phyloP scores from a whole-genome alignment of 2,888 invertebrate genomes.

The Erebia aethiops region DNA sequence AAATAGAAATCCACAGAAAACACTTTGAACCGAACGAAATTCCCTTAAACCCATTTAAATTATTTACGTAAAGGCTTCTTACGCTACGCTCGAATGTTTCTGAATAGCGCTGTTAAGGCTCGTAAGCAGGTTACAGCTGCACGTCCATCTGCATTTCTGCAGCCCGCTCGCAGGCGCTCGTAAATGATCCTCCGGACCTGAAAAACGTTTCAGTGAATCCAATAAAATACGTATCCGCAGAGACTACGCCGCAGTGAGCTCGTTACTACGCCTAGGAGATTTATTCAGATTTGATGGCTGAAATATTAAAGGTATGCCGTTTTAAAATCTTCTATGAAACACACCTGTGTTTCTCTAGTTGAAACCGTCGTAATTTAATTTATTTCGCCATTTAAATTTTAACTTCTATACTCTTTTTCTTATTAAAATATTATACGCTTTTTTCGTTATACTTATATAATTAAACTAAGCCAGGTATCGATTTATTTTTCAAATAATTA shows the following conservation, averaged over 20 bases:
- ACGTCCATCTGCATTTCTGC: constrained; percentile 80
- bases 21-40: background rate
- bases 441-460: too few species aligned
- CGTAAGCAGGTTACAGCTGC: constrained; percentile 46
- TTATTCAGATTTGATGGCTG: constrained; percentile 82
- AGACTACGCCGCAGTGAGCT: constrained; percentile 81
- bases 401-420: too few species aligned
- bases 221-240: constrained; percentile 83
- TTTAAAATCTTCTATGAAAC: constrained; percentile 77
- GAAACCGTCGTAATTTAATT: constrained; percentile 6
- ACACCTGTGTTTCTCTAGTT: constrained; percentile 50
- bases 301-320: constrained; percentile 80
- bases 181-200: constrained; percentile 82
- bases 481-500: too few species aligned
- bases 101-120: constrained; percentile 36
- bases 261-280: constrained; percentile 82
- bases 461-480: too few species aligned
- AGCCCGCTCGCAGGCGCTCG: constrained; percentile 76
- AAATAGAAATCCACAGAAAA: background rate
- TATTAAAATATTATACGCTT: too few species aligned
- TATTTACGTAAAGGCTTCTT: constrained; percentile 9
- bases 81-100: constrained; percentile 28
- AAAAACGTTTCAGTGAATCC: constrained; percentile 83
- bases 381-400: background rate
- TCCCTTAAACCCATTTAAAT: constrained; percentile 6